Base-by-base conservation (phyloP, 2,888 invertebrate genomes). In the Lepetodrilus schrolli region DNA sequence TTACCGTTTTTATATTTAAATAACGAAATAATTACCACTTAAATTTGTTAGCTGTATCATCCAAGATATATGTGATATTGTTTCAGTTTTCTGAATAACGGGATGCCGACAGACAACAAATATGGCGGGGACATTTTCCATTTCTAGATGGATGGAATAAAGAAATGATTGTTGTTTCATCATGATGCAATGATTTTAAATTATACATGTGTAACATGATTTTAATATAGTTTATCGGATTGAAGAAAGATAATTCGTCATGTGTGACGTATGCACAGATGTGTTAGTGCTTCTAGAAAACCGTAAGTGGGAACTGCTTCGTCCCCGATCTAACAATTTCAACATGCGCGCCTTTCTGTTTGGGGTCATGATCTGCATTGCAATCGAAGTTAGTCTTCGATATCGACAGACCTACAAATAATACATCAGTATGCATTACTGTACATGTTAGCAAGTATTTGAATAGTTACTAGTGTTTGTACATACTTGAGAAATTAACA, bases 191-290 rank as follows among this genome's bases (percentile, higher is more conserved):
- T 58, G 58, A 58, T 58, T 58, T 17, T 13, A 17, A 58, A 30
- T n/a, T 30, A 30, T 58, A 58, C 34, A n/a, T 30, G 30, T 30
- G 58, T 58, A 58, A 58, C 26, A 58, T 58, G 58, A 13, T 58
- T 58, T 58, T 30, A 58, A 17, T 30, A 58, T 17, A 58, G 5
- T 23, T 43, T 68, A 43, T 68, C 38, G 23, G n/a, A 23, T 38
- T 26, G 21, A 47, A 13, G n/a, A 47, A 5, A 21, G 17, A 43
- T 43, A 23, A 26, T 26, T 51, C 58, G 38, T 37, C 51, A 95
- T 95, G 96, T 97, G 96, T 94, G 96, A 97, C 94, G 95, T 95
- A 92, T 97, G 97, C 93, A 94, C 95, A 91, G 96, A 96, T 92
- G 95, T 96, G 93, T 94, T 96, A 92, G 95, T 95, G 93, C 94